Conservation (phyloP, 2,113 vertebrate genomes). For the Sminthopsis crassicaudata region DNA sequence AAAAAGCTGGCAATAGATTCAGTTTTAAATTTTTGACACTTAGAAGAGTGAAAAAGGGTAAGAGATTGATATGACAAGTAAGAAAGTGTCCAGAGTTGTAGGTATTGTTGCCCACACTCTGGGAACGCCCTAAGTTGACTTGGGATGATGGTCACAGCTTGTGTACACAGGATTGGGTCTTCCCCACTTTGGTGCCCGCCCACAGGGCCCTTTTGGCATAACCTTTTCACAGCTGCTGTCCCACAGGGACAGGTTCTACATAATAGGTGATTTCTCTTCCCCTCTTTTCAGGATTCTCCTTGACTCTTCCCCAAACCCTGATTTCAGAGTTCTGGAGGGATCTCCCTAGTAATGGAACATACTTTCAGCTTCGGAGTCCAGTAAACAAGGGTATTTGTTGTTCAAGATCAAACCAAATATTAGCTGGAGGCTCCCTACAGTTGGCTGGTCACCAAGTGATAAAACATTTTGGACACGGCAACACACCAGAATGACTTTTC, state of each 20-base stretch:
- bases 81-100: neutral
- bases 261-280: no score
- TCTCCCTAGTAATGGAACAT: neutral
- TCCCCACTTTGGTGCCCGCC: no score
- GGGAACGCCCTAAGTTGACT: neutral
- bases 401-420: neutral
- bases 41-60: neutral
- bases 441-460: neutral
- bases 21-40: neutral
- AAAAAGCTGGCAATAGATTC: constrained; percentile 10
- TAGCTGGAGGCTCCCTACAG: neutral
- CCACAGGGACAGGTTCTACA: no score
- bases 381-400: neutral
- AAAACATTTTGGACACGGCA: neutral
- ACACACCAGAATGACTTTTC: neutral
- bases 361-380: neutral
- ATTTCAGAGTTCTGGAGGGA: neutral
- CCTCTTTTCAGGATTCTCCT: no score
- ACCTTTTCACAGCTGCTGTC: no score
- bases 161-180: no score
- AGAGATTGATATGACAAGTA: neutral
- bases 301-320: neutral
- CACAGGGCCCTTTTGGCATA: no score
- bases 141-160: neutral
- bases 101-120: neutral